A percentile compares a stretch with the other conserved stretches of the same genome.
Conservation (phyloP, 2,113 vertebrate species). For the Zapornia atra region DNA sequence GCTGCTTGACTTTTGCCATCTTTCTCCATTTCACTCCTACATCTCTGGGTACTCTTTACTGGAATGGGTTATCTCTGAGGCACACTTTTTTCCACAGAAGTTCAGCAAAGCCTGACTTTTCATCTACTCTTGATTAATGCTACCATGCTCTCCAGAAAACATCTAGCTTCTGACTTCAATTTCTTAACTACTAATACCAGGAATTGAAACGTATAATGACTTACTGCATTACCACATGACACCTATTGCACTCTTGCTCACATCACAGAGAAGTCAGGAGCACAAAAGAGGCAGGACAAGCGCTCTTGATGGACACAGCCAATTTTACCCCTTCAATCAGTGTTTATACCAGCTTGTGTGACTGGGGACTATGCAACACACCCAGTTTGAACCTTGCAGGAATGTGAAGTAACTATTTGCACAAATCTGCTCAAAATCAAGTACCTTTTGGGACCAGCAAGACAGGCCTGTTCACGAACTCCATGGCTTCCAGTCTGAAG, state of each 20-base stretch:
- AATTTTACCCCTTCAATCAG: background rate
- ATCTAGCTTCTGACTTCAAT: background rate
- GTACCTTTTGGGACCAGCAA: background rate
- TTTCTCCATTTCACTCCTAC: background rate
- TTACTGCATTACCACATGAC: background rate
- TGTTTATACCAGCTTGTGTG: background rate
- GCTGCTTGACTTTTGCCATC: background rate
- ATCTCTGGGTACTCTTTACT: background rate
- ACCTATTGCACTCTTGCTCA: background rate
- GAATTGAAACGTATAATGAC: background rate
- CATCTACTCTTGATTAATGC: background rate
- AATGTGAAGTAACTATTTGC: background rate
- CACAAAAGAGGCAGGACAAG: background rate
- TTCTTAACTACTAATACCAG: background rate
- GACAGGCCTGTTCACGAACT: background rate
- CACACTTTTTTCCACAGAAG: background rate
- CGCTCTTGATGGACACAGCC: background rate
- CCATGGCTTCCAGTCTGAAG: background rate
- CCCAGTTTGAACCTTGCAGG: background rate
- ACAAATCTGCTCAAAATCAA: background rate
- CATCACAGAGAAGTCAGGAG: background rate
- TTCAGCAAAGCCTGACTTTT: background rate
- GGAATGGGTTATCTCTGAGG: background rate
- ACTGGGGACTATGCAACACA: background rate
- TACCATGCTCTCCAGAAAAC: background rate